Conservation (phyloP, 2,113 vertebrate species). For the Crotalus viridis region DNA sequence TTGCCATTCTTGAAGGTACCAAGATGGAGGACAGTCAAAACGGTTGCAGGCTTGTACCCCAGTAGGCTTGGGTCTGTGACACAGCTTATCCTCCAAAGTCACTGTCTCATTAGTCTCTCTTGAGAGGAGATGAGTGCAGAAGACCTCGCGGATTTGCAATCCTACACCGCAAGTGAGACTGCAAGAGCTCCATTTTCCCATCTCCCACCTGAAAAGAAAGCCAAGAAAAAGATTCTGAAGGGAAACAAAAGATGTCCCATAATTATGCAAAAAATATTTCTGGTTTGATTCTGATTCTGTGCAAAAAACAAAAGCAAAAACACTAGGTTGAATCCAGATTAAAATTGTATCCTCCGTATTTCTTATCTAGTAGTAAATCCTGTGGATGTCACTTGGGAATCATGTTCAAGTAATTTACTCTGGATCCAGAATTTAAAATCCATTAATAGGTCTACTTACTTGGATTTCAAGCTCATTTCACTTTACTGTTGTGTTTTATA, state of each 20-base stretch:
- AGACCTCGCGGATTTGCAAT: slow-evolving; percentile 84
- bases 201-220: slow-evolving; percentile 83
- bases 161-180: slow-evolving; percentile 92
- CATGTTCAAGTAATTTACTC: background rate
- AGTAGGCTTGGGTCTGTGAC: slow-evolving; percentile 80
- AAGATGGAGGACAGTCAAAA: slow-evolving; percentile 91
- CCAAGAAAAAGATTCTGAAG: slow-evolving; percentile 38
- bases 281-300: background rate
- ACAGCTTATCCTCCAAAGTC: slow-evolving; percentile 79
- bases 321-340: background rate
- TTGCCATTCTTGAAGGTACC: slow-evolving; percentile 85
- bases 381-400: background rate
- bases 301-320: background rate
- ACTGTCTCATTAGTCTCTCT: slow-evolving; percentile 77
- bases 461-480: background rate
- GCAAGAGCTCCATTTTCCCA: slow-evolving; percentile 87
- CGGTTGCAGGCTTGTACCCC: slow-evolving; percentile 90
- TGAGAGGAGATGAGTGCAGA: slow-evolving; percentile 79
- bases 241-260: slow-evolving; percentile 1
- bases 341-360: background rate
- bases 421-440: background rate
- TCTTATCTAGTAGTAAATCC: background rate
- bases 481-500: background rate
- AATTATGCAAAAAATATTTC: background rate
- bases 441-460: background rate